Conservation (phyloP, 1,140 invertebrate species). For the Anastatus disparis region DNA sequence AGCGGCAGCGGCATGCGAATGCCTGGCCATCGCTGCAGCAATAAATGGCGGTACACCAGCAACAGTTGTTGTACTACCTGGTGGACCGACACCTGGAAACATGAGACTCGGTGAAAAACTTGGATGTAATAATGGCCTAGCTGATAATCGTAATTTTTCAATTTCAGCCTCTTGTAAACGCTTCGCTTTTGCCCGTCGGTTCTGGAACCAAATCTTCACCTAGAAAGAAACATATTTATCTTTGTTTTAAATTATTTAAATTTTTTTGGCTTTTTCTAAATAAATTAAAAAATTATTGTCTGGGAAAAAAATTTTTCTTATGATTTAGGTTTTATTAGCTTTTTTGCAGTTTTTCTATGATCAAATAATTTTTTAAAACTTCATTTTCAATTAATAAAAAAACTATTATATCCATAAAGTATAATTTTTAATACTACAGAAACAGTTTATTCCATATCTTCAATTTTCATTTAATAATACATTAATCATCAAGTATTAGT, state of each 20-base stretch:
- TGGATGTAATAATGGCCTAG: slow-evolving; percentile 64
- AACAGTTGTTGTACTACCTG: slow-evolving; percentile 61
- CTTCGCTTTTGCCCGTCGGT: slow-evolving; percentile 93
- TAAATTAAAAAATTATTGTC: too few species aligned
- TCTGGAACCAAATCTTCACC: slow-evolving; percentile 99
- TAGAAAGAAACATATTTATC: slow-evolving; percentile 69
- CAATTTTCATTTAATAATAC: too few species aligned
- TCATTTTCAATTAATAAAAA: too few species aligned
- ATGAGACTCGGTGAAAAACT: slow-evolving; percentile 65
- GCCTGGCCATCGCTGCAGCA: slow-evolving; percentile 65
- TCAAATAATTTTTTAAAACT: too few species aligned
- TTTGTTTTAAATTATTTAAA: too few species aligned
- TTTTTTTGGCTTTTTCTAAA: not conserved
- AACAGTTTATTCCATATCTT: too few species aligned
- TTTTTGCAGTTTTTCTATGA: too few species aligned
- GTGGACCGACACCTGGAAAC: slow-evolving; percentile 64
- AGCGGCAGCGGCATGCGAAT: slow-evolving; percentile 63
- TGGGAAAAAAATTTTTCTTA: too few species aligned
- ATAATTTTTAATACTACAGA: too few species aligned
- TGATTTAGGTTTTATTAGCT: too few species aligned
- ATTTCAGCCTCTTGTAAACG: slow-evolving; percentile 94
- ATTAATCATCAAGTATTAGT: too few species aligned
- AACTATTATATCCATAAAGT: too few species aligned
- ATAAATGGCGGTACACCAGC: slow-evolving; percentile 66
- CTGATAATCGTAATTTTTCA: slow-evolving; percentile 86